Conservation (phyloP, 2,888 invertebrate genomes). For the Cosmia pyralina region DNA sequence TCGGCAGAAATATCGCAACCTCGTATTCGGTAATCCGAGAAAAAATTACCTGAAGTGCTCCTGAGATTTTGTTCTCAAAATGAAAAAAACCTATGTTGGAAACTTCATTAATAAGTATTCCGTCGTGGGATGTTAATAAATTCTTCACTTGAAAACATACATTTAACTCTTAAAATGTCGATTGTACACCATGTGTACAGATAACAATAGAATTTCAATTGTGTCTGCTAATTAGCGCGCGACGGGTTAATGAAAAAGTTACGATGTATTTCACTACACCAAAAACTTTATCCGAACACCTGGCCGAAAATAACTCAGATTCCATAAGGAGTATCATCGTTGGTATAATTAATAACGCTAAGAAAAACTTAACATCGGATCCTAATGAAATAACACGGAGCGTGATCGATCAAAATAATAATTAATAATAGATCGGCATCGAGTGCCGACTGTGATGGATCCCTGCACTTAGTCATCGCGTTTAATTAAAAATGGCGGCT, state of each 20-base stretch:
- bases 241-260: slow-evolving; percentile 4
- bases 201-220: no score
- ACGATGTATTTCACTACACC: slow-evolving; percentile 5
- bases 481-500: slow-evolving; percentile 88
- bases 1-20: slow-evolving; percentile 81
- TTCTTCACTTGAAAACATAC: not conserved
- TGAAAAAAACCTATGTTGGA: slow-evolving; percentile 37
- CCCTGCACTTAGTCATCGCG: slow-evolving; percentile 88
- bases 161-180: no score
- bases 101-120: slow-evolving; percentile 39
- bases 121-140: slow-evolving; percentile 28
- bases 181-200: no score
- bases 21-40: slow-evolving; percentile 77
- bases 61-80: slow-evolving; percentile 60
- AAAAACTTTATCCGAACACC: slow-evolving; percentile 41
- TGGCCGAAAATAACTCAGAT: slow-evolving; percentile 56
- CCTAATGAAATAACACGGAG: slow-evolving; percentile 87
- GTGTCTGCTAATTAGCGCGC: no score
- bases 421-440: slow-evolving; percentile 87
- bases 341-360: slow-evolving; percentile 80
- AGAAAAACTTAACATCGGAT: slow-evolving; percentile 79
- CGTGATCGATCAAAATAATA: slow-evolving; percentile 90
- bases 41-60: slow-evolving; percentile 79
- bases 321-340: slow-evolving; percentile 51
- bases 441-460: slow-evolving; percentile 85